Base-by-base conservation (phyloP, 2,888 invertebrate genomes). In the Carpatolechia fugitivella region DNA sequence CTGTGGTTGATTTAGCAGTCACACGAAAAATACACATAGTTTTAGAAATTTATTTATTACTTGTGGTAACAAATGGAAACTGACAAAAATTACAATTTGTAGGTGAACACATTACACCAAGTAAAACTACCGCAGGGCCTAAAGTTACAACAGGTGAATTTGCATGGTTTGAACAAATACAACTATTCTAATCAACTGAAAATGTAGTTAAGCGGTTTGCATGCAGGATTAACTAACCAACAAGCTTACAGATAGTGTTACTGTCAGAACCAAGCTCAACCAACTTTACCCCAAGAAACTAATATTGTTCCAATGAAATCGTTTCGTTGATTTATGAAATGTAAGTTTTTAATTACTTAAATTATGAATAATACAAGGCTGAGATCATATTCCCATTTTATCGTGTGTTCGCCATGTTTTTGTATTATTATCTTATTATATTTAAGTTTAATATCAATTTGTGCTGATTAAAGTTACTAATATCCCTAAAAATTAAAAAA, bases 81-180 rank as follows among this genome's bases (percentile, higher is more conserved):
- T 13, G 53, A 49, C 56, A 49, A 18, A 64, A 61, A 64, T 74
- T 63, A 50, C 50, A 60, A 62, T 69, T 85, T 84, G 73, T 85
- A 90, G 90, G 90, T 90, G 74, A 90, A 84, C 75, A 81, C 82
- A 63, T 72, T 89, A 70, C 89, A 89, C 64, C 90, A 89, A 62
- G 82, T 89, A 65, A 90, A 88, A 80, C 80, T 89, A 68, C 82
- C 87, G 67, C 90, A 87, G 61, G 87, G 88, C 69, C 82, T 89
- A 59, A 90, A 88, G 78, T 81, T 90, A 55, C 89, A 87, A 62
- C 87, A 90, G 90, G 89, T 90, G 86, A 86, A 66, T 70, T 66
- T 65, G 56, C 56, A 56, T 56, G 56, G 14, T 55, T 44, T 47
- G 46, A 47, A 54, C 14, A 24, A n/a, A n/a, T 6, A 24, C 24